These are phyloP conservation scores for Agrotis segetum DNA, from an alignment of 2,888 invertebrate genomes.

Conservation along the genomic window DNA sequence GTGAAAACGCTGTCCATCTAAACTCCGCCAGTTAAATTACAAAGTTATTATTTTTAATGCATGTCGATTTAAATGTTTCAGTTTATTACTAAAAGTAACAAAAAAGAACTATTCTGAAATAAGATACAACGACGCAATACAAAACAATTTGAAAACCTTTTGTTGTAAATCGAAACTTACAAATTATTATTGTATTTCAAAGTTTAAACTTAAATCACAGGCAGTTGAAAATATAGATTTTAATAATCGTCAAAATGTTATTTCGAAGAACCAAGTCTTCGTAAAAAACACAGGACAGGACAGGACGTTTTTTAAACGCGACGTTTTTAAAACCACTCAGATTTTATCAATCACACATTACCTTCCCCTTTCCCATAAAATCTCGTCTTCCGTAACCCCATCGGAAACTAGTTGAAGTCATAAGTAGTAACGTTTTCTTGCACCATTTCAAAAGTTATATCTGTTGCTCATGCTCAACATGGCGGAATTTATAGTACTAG, in stretches of 20 bases:
- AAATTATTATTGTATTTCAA: constrained; percentile 5
- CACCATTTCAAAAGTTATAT: constrained; percentile 54
- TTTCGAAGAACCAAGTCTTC: neutral
- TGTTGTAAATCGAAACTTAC: constrained; percentile 6
- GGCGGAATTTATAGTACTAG: constrained; percentile 46
- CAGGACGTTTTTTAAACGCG: neutral
- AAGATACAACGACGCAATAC: too few relatives aligned
- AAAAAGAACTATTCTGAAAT: neutral
- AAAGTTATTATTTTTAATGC: neutral
- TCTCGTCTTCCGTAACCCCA: neutral
- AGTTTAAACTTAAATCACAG: neutral
- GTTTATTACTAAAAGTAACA: neutral
- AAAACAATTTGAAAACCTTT: constrained; percentile 1
- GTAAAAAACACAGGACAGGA: neutral
- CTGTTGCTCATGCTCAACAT: constrained; percentile 12
- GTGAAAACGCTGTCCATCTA: neutral
- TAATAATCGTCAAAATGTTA: neutral
- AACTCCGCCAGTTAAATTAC: neutral
- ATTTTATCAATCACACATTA: neutral
- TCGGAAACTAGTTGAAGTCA: constrained; percentile 25
- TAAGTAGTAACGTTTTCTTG: constrained; percentile 38
- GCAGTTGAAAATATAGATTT: neutral
- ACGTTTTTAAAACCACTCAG: neutral
- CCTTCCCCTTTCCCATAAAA: neutral
- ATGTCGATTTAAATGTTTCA: neutral